phyloP scores from a whole-genome alignment of 2,113 vertebrate species.

The Arizona elegans region DNA sequence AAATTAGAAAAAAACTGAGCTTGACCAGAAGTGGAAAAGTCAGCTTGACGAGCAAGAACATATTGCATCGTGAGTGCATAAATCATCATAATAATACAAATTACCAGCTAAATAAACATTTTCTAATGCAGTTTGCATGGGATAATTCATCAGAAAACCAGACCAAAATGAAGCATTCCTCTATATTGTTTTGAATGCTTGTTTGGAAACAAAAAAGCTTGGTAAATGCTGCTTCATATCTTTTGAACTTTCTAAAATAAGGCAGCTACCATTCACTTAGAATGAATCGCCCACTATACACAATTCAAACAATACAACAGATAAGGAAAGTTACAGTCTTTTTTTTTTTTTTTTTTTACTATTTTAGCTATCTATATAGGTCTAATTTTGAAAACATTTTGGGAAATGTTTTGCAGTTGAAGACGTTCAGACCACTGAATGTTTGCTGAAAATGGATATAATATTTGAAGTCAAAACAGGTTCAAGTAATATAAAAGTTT shows the following conservation, averaged over 20 bases:
- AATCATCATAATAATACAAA: background rate
- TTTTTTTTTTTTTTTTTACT: no score
- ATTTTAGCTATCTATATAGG: background rate
- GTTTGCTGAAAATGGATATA: background rate
- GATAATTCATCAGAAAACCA: conserved; percentile 20
- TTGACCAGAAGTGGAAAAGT: conserved; percentile 8
- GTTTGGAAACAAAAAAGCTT: conserved; percentile 3
- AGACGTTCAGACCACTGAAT: no score
- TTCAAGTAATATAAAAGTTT: background rate
- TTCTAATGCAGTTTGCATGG: conserved; percentile 15
- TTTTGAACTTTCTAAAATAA: conserved; percentile 42
- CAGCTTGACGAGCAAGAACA: conserved; percentile 16
- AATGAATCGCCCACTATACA: conserved; percentile 1
- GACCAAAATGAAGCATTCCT: background rate
- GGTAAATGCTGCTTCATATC: conserved; percentile 4
- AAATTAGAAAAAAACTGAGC: background rate
- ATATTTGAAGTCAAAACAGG: background rate
- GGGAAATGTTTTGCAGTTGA: background rate
- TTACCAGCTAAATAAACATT: background rate
- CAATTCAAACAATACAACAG: conserved; percentile 41
- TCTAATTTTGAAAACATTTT: background rate
- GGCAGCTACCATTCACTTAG: conserved; percentile 25
- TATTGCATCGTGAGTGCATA: conserved; percentile 11
- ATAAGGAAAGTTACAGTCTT: conserved; percentile 35
- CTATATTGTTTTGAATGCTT: conserved; percentile 20